These are phyloP conservation scores for Sebastes steindachneri DNA, from an alignment of 2,797 vertebrate species.

Conservation along the genomic window DNA sequence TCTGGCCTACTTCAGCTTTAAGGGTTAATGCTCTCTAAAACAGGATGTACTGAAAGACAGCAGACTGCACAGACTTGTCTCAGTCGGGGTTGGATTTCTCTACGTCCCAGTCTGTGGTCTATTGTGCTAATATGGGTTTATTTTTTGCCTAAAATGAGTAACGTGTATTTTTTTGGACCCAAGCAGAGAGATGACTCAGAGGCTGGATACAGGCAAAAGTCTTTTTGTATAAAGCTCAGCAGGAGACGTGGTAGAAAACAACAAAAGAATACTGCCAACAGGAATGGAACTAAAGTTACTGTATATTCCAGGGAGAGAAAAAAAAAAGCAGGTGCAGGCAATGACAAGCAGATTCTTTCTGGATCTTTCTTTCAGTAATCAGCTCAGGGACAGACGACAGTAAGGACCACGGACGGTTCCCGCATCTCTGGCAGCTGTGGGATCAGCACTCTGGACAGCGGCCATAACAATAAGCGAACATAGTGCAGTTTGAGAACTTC, in stretches of 20 bases:
- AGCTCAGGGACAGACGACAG: background rate
- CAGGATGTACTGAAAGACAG: background rate
- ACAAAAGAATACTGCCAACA: background rate
- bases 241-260: slow-evolving; percentile 2
- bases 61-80: background rate
- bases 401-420: background rate
- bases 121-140: slow-evolving; percentile 1
- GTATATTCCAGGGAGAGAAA: background rate
- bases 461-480: background rate
- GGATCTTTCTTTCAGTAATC: background rate
- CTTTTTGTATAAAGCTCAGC: slow-evolving; percentile 25
- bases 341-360: background rate
- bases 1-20: background rate
- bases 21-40: background rate
- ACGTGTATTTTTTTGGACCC: slow-evolving; percentile 11
- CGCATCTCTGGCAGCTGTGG: background rate
- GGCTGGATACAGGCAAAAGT: slow-evolving; percentile 6
- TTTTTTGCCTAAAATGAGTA: slow-evolving; percentile 25
- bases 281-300: background rate
- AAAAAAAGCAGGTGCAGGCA: background rate
- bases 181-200: slow-evolving; percentile 40
- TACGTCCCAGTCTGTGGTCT: background rate
- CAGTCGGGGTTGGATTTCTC: background rate
- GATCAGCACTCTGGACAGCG: slow-evolving; percentile 23
- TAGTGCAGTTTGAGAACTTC: background rate